A percentile compares a stretch with the other conserved stretches of the same genome.
These are phyloP conservation scores for Parasteatoda tepidariorum DNA, from an alignment of 1,140 invertebrate genomes.

Conservation along the genomic window DNA sequence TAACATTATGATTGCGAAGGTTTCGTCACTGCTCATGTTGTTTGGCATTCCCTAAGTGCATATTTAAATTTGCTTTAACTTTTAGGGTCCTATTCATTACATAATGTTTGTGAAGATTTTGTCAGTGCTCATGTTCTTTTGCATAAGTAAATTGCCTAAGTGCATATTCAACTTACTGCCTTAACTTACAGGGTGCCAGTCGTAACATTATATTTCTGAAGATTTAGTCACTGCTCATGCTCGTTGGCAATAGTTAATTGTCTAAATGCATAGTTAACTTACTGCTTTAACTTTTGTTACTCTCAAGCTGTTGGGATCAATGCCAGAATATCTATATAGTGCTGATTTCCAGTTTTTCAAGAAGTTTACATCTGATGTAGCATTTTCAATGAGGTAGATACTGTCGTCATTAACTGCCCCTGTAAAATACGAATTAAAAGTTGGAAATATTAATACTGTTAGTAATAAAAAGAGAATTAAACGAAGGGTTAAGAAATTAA, in stretches of 20 bases:
- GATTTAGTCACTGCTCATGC: too few species aligned
- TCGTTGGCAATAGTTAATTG: too few species aligned
- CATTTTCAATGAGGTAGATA: background rate
- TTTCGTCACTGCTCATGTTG: background rate
- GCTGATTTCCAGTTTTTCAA: conserved; percentile 27
- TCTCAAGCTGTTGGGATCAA: conserved; percentile 8
- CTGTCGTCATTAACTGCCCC: conserved; percentile 13
- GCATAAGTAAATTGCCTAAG: background rate
- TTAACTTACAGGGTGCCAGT: too few species aligned
- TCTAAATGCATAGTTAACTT: too few species aligned
- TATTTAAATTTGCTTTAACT: too few species aligned
- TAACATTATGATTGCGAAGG: background rate
- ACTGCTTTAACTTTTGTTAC: conserved; percentile 12
- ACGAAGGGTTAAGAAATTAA: too few species aligned
- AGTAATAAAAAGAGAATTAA: too few species aligned
- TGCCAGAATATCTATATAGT: background rate
- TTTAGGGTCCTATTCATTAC: too few species aligned
- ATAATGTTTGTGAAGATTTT: background rate
- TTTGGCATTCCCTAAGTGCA: background rate
- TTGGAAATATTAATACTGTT: too few species aligned
- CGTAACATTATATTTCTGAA: too few species aligned
- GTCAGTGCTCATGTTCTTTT: background rate
- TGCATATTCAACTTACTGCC: background rate
- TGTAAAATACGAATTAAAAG: too few species aligned
- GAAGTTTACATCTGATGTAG: conserved; percentile 11